Base-by-base conservation (phyloP, 2,888 invertebrate genomes). In the Arrhopalites spinosus region DNA sequence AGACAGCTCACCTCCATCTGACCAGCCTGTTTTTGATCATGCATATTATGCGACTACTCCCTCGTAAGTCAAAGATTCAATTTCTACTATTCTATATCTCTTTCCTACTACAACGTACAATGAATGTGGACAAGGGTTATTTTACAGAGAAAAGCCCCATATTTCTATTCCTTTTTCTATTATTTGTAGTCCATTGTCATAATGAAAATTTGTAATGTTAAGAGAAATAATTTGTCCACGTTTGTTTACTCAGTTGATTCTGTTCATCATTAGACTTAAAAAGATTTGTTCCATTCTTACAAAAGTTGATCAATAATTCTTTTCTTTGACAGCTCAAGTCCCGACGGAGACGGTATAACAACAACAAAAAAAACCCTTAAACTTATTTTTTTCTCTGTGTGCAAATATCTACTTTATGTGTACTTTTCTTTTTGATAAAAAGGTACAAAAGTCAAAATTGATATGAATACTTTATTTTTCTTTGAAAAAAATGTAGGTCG, bases 41-140 rank as follows among this genome's bases (percentile, higher is more conserved):
- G 94, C 94, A 86, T 95, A 95, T 88, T 95, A 96, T 87, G 95
- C 95, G 45, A 95, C 95, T 61, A 95, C 95, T 53, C 83, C 83
- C 66, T 95, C 96, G n/a, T 11, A 36, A 11, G 36, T 36, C 36
- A 36, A 36, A 36, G 36, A 3, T 36, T 11, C 3, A 36, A 11
- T 36, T 36, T 11, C 11, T 36, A 7, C 36, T 36, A 3, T 36
- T 36, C 11, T 36, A 3, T 36, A 3, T 36, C 11, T 36, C 36
- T 36, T 36, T 36, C 11, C 36, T 36, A 11, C 36, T 11, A 3
- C 11, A 36, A 36, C 36, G 5, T 36, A n/a, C n/a, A 3, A 36
- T 36, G 36, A 36, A 36, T 36, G n/a, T n/a, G n/a, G n/a, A n/a
- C n/a, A n/a, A n/a, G n/a, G n/a, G n/a, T n/a, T n/a, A n/a, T n/a